Evolutionary conservation across 2,113 vertebrate genomes (phyloP).

Genomic region (Glareola pratincola): DNA sequence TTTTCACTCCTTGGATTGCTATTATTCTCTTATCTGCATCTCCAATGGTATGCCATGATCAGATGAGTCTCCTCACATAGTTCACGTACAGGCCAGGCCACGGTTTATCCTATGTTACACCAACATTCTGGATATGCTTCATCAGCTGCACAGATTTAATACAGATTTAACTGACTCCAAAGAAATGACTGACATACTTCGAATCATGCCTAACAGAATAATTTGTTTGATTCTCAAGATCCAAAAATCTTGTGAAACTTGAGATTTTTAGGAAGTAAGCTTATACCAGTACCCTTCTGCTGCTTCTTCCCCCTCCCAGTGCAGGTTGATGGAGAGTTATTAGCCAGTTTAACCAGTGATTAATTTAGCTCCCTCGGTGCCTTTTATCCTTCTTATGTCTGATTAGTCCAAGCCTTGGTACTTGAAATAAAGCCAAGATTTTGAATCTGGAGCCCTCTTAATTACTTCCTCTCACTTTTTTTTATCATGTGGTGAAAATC

Average conservation of each 20-base stretch:
- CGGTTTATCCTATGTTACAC: background rate
- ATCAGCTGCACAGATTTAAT: background rate
- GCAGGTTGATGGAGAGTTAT: background rate
- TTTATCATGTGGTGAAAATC: slow-evolving; percentile 14
- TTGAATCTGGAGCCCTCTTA: slow-evolving; percentile 45
- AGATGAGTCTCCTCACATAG: background rate
- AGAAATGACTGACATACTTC: background rate
- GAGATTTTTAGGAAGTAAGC: background rate
- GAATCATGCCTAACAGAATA: background rate
- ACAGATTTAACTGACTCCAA: background rate
- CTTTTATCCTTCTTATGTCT: background rate
- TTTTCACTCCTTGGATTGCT: background rate
- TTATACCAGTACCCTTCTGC: background rate
- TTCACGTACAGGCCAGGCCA: background rate
- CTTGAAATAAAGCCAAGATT: slow-evolving; percentile 44
- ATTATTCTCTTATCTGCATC: background rate
- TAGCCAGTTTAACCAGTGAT: background rate
- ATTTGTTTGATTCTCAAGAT: background rate
- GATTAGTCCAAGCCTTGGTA: slow-evolving; percentile 12
- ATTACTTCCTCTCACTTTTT: slow-evolving; percentile 54
- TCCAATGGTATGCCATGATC: background rate
- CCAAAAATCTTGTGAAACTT: background rate
- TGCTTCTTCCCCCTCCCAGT: background rate
- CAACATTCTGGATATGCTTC: background rate
- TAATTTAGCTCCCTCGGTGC: background rate